A percentile compares a stretch with the other conserved stretches of the same genome.
These are phyloP conservation scores for Xiphophorus maculatus DNA, from an alignment of 2,113 vertebrate genomes.

Conservation along the genomic window DNA sequence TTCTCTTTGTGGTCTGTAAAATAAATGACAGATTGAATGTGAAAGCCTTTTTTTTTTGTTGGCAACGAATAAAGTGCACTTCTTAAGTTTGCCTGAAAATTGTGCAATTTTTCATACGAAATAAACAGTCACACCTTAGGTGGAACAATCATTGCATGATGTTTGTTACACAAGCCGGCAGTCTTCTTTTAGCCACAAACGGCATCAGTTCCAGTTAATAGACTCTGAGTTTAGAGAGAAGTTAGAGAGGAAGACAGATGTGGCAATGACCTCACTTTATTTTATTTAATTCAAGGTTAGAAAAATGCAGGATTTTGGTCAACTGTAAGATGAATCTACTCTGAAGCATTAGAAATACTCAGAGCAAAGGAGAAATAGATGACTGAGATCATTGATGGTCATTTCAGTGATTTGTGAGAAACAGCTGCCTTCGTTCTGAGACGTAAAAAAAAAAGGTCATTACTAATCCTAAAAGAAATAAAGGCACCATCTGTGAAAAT, in stretches of 20 bases:
- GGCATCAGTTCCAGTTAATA: neutral
- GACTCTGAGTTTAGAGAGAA: no score
- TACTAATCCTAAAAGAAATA: no score
- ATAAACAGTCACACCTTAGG: neutral
- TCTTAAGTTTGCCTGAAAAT: constrained; percentile 38
- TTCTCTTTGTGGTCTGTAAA: neutral
- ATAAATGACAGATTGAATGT: constrained; percentile 6
- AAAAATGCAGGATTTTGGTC: neutral
- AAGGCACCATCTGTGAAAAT: no score
- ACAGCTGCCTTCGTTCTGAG: no score
- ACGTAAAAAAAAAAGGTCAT: no score
- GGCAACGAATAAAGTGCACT: constrained; percentile 41
- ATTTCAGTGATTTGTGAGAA: no score
- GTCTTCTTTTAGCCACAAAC: neutral
- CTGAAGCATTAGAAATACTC: neutral
- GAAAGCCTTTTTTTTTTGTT: constrained; percentile 27
- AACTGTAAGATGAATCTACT: neutral
- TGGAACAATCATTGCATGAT: neutral
- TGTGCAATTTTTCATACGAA: neutral
- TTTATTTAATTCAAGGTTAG: neutral
- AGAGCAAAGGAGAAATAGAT: neutral
- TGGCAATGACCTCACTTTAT: constrained; percentile 39
- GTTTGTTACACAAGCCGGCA: neutral
- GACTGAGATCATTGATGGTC: no score
- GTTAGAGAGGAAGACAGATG: neutral